Conservation (phyloP, 2,797 vertebrate genomes). For the Eurystomus glaucurus region DNA sequence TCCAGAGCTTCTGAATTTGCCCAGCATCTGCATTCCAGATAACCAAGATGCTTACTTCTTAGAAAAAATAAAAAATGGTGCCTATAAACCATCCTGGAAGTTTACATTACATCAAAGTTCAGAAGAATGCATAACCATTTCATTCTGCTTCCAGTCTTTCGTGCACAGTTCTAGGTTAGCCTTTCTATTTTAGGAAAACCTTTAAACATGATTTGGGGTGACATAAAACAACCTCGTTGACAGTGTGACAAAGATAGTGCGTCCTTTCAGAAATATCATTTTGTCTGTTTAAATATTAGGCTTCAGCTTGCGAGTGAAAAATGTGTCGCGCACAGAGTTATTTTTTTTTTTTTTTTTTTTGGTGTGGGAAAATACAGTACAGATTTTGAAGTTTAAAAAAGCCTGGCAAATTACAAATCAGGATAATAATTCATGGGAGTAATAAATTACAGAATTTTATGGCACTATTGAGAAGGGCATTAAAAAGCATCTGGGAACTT, state of each 20-base stretch:
- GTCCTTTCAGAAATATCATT: slow-evolving; percentile 59
- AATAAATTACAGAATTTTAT: slow-evolving; percentile 87
- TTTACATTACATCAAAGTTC: slow-evolving; percentile 63
- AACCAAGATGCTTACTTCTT: slow-evolving; percentile 49
- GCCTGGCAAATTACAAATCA: slow-evolving; percentile 84
- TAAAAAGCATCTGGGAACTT: slow-evolving; percentile 84
- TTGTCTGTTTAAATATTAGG: slow-evolving; percentile 77
- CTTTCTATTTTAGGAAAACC: slow-evolving; percentile 67
- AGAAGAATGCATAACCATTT: slow-evolving; percentile 42
- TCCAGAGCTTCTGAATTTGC: slow-evolving; percentile 74
- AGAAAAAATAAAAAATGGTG: slow-evolving; percentile 21
- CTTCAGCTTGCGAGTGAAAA: slow-evolving; percentile 75
- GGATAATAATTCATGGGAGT: slow-evolving; percentile 85
- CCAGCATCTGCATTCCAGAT: slow-evolving; percentile 77
- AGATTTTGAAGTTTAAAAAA: slow-evolving; percentile 81
- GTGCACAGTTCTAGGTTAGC: slow-evolving; percentile 39
- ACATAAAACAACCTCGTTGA: slow-evolving; percentile 57
- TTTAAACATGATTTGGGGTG: slow-evolving; percentile 50
- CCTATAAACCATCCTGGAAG: slow-evolving; percentile 62
- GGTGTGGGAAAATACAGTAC: slow-evolving; percentile 79
- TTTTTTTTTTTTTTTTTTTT: slow-evolving; percentile 16
- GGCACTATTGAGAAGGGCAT: slow-evolving; percentile 83
- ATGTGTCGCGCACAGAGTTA: slow-evolving; percentile 34
- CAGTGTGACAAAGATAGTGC: slow-evolving; percentile 55
- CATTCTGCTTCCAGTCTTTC: slow-evolving; percentile 46